A percentile compares a stretch with the other conserved stretches of the same genome.
Conservation (phyloP, 2,113 vertebrate species). For the Saguinus imperator region DNA sequence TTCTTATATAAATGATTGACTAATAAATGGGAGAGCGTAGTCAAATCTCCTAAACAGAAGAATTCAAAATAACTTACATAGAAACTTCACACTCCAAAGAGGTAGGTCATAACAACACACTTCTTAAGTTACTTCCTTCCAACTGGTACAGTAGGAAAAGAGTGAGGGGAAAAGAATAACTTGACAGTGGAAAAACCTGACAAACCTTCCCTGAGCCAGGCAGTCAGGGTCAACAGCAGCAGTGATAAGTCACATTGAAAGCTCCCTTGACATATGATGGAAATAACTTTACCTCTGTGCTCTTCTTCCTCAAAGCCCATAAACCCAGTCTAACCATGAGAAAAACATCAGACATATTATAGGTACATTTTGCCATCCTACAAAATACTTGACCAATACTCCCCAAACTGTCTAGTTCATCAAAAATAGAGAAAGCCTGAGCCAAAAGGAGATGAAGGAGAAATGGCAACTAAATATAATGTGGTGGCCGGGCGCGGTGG, state of each 20-base stretch:
- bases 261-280: background rate
- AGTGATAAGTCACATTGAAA: background rate
- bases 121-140: constrained; percentile 1
- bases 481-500: no score
- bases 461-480: background rate
- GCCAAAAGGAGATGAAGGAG: background rate
- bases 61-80: background rate
- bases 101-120: background rate
- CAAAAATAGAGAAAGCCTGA: background rate
- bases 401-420: background rate
- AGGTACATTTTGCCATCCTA: background rate
- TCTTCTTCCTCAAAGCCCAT: background rate
- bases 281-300: background rate
- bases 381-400: background rate
- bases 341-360: background rate
- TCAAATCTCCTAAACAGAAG: background rate
- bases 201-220: background rate
- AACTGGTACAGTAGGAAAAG: background rate
- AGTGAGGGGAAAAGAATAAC: no score
- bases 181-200: background rate
- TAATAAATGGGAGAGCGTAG: background rate
- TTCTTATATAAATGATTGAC: background rate
- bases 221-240: background rate
- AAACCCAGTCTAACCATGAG: background rate
- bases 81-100: background rate